phyloP scores from a whole-genome alignment of 2,113 vertebrate species.

The Psettodes erumei region DNA sequence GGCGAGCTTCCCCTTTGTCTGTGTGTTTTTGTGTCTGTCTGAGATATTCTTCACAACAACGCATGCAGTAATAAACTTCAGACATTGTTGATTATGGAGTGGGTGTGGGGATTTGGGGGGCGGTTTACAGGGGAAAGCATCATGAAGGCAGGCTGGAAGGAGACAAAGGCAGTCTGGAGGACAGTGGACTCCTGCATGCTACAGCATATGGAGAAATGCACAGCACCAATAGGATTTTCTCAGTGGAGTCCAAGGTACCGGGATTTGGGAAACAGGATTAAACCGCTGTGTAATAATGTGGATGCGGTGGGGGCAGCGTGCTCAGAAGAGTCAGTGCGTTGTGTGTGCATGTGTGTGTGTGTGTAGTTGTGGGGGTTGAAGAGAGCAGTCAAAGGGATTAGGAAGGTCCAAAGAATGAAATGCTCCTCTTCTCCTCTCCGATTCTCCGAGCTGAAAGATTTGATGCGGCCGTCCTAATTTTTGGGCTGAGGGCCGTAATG shows the following conservation, averaged over 20 bases:
- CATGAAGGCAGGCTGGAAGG: slow-evolving; percentile 44
- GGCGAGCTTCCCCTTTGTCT: slow-evolving; percentile 44
- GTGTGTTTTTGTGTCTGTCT: slow-evolving; percentile 57
- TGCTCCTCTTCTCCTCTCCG: slow-evolving; percentile 27
- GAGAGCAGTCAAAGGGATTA: slow-evolving; percentile 63
- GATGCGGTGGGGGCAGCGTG: slow-evolving; percentile 67
- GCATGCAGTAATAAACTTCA: slow-evolving; percentile 50
- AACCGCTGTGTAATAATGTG: slow-evolving; percentile 81
- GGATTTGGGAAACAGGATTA: slow-evolving; percentile 86
- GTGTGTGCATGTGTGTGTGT: slow-evolving; percentile 23
- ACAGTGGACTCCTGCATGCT: slow-evolving; percentile 63
- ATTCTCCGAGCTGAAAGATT: slow-evolving; percentile 50
- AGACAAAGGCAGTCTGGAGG: slow-evolving; percentile 72
- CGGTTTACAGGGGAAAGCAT: slow-evolving; percentile 59
- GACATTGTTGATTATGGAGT: slow-evolving; percentile 60
- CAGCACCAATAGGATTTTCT: slow-evolving; percentile 81
- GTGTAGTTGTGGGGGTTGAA: slow-evolving; percentile 17
- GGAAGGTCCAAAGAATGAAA: slow-evolving; percentile 56
- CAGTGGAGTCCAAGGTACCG: slow-evolving; percentile 73
- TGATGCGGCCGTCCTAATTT: slow-evolving; percentile 63
- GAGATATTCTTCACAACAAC: slow-evolving; percentile 60
- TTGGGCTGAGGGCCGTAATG: slow-evolving; percentile 40
- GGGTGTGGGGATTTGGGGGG: slow-evolving; percentile 49
- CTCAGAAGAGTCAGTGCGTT: slow-evolving; percentile 43
- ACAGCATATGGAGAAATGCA: slow-evolving; percentile 76